phyloP scores from a whole-genome alignment of 2,797 vertebrate species.

The Oreortyx pictus region DNA sequence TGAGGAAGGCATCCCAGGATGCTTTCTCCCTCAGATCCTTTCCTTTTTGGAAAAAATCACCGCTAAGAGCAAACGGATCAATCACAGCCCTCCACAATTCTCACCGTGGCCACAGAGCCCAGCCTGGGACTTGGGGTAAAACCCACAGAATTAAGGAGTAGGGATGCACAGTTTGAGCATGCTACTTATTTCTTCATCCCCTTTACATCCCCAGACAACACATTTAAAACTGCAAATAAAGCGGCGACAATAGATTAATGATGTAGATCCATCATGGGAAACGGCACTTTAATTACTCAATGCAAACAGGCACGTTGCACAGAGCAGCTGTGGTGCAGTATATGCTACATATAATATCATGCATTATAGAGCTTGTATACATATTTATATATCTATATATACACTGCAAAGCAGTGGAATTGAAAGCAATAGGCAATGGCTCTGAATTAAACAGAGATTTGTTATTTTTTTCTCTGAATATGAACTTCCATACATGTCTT shows the following conservation, averaged over 20 bases:
- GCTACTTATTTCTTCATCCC: not conserved
- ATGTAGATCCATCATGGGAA: not conserved
- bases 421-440: not conserved
- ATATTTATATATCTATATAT: not conserved
- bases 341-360: not conserved
- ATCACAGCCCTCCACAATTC: not conserved
- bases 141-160: not conserved
- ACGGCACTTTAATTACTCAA: not conserved
- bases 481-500: not conserved
- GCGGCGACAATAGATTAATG: not conserved
- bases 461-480: not conserved
- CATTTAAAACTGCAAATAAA: not conserved
- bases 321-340: not conserved
- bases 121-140: not conserved
- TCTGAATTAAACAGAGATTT: not conserved
- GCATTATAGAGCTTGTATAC: not conserved
- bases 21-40: not conserved
- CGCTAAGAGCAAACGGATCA: too few relatives aligned
- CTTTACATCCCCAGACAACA: not conserved
- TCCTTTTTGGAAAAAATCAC: not conserved
- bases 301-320: rapidly evolving
- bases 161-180: not conserved
- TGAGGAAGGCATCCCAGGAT: not conserved
- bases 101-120: too few relatives aligned
- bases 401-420: not conserved